Base-by-base conservation (phyloP, 2,888 invertebrate species). In the Cylindroiulus punctatus region DNA sequence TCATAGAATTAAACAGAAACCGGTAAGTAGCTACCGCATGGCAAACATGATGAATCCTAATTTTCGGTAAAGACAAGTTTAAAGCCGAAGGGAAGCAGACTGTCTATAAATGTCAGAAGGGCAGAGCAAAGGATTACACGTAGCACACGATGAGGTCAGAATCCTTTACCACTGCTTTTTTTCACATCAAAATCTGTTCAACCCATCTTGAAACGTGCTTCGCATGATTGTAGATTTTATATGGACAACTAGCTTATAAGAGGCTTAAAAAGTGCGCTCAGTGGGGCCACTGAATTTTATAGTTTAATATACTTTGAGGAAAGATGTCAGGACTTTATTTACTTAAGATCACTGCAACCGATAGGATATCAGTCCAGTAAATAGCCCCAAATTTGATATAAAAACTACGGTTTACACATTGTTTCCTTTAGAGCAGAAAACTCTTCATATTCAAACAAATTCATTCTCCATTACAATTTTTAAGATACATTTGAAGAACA, bases 111-210 rank as follows among this genome's bases (percentile, higher is more conserved):
- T 17, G 76, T 76, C 76, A 76, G 26, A 30, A 76, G 76, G 76
- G 76, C 76, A 76, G 30, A 30, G 76, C 26, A 76, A 76, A 1
- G 7, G 76, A 30, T 76, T 76, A 76, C 76, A 76, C 30, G 30
- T 76, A 76, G 30, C 76, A 76, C 76, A 76, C 76, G 76, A 30
- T 76, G 76, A 12, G 76, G 76, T 76, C 76, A 76, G 30, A 76
- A 76, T 17, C 30, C 76, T 76, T 76, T 30, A 76, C 30, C 76
- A 76, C 76, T 76, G 76, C 30, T 30, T 76, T 76, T 76, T 30
- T 30, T 30, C 65, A n/a, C n/a, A 14, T 76, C 26, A 30, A 76
- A 76, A 76, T 76, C 76, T 76, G 30, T 30, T 76, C 76, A 30
- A 17, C 76, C 26, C 76, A 30, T 30, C 76, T 76, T 76, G 26